phyloP scores from a whole-genome alignment of 2,797 vertebrate genomes.

The Ctenopoma multispine region DNA sequence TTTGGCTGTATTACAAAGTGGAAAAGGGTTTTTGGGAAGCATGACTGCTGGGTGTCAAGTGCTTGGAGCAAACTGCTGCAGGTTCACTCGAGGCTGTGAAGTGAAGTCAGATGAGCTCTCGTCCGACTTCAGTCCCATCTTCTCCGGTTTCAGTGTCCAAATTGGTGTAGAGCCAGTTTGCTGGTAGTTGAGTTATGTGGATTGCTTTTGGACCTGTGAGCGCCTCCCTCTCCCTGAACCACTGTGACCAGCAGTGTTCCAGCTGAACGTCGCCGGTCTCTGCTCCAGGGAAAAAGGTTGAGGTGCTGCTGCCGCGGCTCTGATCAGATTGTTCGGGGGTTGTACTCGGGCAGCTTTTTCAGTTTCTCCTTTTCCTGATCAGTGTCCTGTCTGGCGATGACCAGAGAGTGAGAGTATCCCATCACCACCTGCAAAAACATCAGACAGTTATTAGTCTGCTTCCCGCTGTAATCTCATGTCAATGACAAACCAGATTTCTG shows the following conservation, averaged over 20 bases:
- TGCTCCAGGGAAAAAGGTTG: conserved; percentile 49
- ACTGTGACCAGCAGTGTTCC: conserved; percentile 43
- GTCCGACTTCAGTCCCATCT: conserved; percentile 28
- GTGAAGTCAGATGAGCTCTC: conserved; percentile 30
- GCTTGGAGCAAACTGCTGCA: conserved; percentile 64
- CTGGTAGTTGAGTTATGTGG: conserved; percentile 62
- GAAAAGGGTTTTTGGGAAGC: conserved; percentile 56
- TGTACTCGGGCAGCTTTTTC: conserved; percentile 95
- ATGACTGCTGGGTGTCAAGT: conserved; percentile 67
- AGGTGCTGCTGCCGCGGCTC: conserved; percentile 21
- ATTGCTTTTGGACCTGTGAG: conserved; percentile 34
- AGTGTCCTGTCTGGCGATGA: conserved; percentile 91
- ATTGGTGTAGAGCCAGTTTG: conserved; percentile 53
- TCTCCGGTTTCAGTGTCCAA: conserved; percentile 50
- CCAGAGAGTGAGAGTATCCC: conserved; percentile 92
- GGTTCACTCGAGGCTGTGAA: conserved; percentile 38
- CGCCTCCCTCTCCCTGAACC: conserved; percentile 42
- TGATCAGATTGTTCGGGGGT: conserved; percentile 92
- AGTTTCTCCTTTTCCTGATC: conserved; percentile 91
- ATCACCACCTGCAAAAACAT: conserved; percentile 89
- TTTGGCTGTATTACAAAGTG: conserved; percentile 69
- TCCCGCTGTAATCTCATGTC: background rate
- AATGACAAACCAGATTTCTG: no score
- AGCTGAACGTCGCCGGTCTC: conserved; percentile 50
- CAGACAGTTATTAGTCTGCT: background rate